Evolutionary conservation across 2,113 vertebrate genomes (phyloP), one percentile per base, ranked within the genome.

Genomic region (Saccopteryx leptura): DNA sequence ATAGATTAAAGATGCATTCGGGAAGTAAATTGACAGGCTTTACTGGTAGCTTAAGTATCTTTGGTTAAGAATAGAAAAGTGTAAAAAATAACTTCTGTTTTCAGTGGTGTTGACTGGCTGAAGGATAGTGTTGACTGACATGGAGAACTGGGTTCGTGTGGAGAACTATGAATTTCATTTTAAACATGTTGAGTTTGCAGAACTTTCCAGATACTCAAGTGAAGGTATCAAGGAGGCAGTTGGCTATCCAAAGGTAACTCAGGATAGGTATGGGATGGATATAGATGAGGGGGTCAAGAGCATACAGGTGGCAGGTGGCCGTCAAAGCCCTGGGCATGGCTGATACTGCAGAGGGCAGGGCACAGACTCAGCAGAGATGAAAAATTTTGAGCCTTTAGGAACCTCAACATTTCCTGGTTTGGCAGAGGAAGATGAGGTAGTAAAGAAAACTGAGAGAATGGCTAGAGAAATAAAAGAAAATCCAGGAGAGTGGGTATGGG

Each of bases 391-490:
- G 17, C 5, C 9, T 65, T 80, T 65, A 68, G 72, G 46, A 31
- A 19, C 33, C 63, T 72, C 13, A 33, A 3, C 24, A 48, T 11
- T 21, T 56, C 58, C 14, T 15, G 50, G 63, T 24, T 23, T 18
- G 26, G 21, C 21, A 61, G 28, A 89, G 28, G 23, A 31, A 56
- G 58, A 31, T 17, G n/a, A 80, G 50, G 46, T 72, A 79, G 52
- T 12, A 54, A 91, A 79, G 39, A n/a, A 33, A 17, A 31, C n/a
- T 15, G 11, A 74, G 8, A 78, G 24, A 76, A 28, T 28, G 9
- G 4, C 19, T 90, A 68, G 71, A 85, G 63, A 69, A 83, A 65
- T 18, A 18, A 95, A 86, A 72, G 24, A 71, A 85, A 85, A 65
- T 18, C 24, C 21, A 58, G 26, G 63, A 82, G 11, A 23, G 23